Percentiles rank a stretch among this genome's conserved stretches.
These are phyloP conservation scores for Diuraphis noxia DNA, from an alignment of 1,140 invertebrate species.

Conservation along the genomic window DNA sequence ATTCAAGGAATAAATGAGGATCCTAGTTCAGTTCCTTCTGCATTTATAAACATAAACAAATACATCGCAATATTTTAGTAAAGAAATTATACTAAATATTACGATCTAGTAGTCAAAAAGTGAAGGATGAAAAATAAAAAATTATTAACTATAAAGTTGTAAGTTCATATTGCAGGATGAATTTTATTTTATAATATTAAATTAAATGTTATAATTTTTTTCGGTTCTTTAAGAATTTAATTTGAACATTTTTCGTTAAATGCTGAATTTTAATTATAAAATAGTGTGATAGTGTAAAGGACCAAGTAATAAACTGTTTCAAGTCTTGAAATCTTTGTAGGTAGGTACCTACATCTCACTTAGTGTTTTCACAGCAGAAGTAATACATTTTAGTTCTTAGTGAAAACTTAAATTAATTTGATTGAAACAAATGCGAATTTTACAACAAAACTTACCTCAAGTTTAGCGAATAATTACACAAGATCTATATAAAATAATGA, in stretches of 20 bases:
- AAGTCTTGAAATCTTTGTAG: neutral
- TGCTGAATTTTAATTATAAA: neutral
- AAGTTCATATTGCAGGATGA: neutral
- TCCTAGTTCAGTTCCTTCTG: no score
- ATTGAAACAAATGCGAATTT: neutral
- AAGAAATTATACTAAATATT: no score
- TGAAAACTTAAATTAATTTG: neutral
- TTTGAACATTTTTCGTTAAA: neutral
- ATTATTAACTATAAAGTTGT: neutral
- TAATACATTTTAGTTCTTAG: neutral
- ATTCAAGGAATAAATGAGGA: no score
- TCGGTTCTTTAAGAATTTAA: neutral
- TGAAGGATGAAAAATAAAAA: neutral
- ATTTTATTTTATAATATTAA: neutral
- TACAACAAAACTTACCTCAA: neutral
- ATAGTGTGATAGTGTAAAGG: neutral
- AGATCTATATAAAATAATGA: neutral
- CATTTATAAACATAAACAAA: no score
- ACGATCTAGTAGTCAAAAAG: no score
- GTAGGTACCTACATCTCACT: neutral
- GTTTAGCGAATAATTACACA: neutral
- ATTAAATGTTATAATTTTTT: neutral
- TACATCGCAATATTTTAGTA: no score
- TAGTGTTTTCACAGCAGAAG: neutral
- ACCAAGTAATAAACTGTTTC: neutral